Base-by-base conservation (phyloP, 2,797 vertebrate genomes). In the Sebastes matsubarae region DNA sequence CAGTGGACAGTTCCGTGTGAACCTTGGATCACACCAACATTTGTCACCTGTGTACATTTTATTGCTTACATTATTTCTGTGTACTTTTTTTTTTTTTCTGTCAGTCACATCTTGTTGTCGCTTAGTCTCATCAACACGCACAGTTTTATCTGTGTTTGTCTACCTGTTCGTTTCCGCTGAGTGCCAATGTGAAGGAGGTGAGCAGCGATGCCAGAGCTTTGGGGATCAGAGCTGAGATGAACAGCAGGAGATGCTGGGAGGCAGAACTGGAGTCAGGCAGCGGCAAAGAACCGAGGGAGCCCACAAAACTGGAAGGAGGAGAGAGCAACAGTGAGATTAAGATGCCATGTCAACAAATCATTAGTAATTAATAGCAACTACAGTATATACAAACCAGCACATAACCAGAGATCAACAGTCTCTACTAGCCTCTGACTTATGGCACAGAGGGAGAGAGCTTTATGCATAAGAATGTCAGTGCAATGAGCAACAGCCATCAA, bases 211-310 rank as follows among this genome's bases (percentile, higher is more conserved):
- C 91, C 86, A 95, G 80, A 27, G 94, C 95, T 91, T 95, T 95
- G 52, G 94, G 94, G 73, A 95, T 93, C 73, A 94, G 89, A 1
- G 94, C 93, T 1, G 94, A 95, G 90, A 95, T 94, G 89, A 95
- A 94, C 57, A 94, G 86, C 72, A 94, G 88, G 34, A 95, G 92
- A 59, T 95, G 94, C 30, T 94, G 92, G 27, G 92, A 85, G 78
- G 94, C 93, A 52, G 76, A 80, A 54, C 77, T 84, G 59, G 88
- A 82, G 60, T 91, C 68, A 1, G 94, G 93, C 75, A 94, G 87
- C 0, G 92, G 92, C 73, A 94, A 32, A 3, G 92, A 87, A 25
- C 72, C 38, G 1, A 95, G 88, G 20, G 81, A 81, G 13, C 90
- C 89, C 3, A 94, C 89, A 67, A 94, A 95, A 54, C 93, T 94